Percentiles rank a stretch among this genome's conserved stretches.
These are phyloP conservation scores for Madoqua kirkii DNA, from an alignment of 2,113 vertebrate species.

Conservation along the genomic window DNA sequence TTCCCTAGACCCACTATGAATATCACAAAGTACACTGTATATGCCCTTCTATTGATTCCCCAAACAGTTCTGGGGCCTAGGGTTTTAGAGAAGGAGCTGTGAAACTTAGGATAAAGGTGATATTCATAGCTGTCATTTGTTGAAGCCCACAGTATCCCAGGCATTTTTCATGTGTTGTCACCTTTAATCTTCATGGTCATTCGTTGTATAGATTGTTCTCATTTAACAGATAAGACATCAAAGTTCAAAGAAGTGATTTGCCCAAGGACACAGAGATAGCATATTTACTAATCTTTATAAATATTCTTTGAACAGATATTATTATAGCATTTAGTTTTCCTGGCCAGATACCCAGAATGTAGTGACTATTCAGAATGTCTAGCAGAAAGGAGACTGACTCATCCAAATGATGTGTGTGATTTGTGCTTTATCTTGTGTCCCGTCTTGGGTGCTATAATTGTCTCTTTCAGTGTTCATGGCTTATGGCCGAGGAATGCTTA, in stretches of 20 bases:
- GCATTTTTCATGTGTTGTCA: background rate
- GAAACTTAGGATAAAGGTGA: background rate
- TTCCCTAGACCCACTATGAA: accelerated
- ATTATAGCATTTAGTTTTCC: background rate
- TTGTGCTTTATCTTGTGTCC: background rate
- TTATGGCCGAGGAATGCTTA: background rate
- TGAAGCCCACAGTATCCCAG: background rate
- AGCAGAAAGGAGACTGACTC: background rate
- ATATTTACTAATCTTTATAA: background rate
- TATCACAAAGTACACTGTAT: background rate
- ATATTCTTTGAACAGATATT: background rate
- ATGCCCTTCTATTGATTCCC: background rate
- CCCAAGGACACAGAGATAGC: background rate
- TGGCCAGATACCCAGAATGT: background rate
- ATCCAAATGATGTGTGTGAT: background rate
- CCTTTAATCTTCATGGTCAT: background rate
- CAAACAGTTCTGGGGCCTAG: background rate
- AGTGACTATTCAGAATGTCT: background rate
- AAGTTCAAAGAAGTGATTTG: background rate
- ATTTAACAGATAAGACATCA: background rate
- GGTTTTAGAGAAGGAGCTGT: background rate
- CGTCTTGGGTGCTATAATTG: no score
- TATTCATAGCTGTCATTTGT: background rate
- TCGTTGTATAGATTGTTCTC: background rate
- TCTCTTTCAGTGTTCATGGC: background rate